Base-by-base conservation (phyloP, 2,113 vertebrate genomes). In the Hemiscyllium ocellatum region DNA sequence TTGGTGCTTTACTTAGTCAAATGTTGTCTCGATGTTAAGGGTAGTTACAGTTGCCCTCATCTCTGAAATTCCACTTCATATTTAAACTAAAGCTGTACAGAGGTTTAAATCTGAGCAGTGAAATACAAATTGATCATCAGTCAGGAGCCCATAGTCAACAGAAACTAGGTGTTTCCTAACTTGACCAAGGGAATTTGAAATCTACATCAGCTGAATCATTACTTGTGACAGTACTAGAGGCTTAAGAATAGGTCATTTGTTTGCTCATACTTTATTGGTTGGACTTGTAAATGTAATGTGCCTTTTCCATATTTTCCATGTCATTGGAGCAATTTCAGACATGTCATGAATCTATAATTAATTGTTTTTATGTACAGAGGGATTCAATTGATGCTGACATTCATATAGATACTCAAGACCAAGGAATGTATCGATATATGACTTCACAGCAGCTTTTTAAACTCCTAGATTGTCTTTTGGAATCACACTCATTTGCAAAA, bases 401-500 rank as follows among this genome's bases (percentile, higher is more conserved):
- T 96, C 97, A 97, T 96, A 96, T 97, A 12, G 97, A 96, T 96
- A 98, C 97, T 0, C 97, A 98, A 93, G 97, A 98, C 95, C 98
- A 98, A 97, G 99, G 99, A 96, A 99, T 99, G 99, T 99, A 99
- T 96, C 97, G 97, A 76, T 97, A 98, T 37, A 98, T 99, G 98
- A 98, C 98, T 8, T 98, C 99, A 0, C 97, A 98, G 96, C 98
- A 99, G 96, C 98, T 99, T 96, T 99, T 99, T 96, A 99, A 98
- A 96, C 97, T 99, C 96, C 96, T 99, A 66, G 99, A 99, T 97
- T 99, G 99, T 97, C 97, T 99, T 89, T 98, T 99, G 96, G 99
- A 99, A 96, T 99, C 99, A 13, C 99, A 99, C 97, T 98, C 97
- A 0, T 99, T 99, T 96, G 99, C 99, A 96, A 99, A 99, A 97